Evolutionary conservation across 2,113 vertebrate genomes (phyloP).

Genomic region (Caranx melampygus): DNA sequence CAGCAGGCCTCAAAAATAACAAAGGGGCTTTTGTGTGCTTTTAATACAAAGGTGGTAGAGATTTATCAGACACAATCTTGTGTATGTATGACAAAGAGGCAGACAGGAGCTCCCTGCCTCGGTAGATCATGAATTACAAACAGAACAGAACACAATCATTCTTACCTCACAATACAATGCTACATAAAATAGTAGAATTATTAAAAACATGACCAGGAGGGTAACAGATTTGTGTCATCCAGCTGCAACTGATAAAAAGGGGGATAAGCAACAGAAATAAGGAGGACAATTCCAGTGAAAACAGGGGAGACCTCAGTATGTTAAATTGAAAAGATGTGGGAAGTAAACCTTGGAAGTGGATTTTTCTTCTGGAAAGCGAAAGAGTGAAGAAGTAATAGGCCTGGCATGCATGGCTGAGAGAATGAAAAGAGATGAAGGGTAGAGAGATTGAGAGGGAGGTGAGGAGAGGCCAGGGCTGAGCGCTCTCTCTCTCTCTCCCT

Average conservation of each 20-base stretch:
- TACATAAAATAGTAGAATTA: conserved; percentile 34
- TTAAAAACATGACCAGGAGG: conserved; percentile 17
- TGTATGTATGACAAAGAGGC: conserved; percentile 46
- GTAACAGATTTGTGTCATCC: not conserved
- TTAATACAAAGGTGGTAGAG: conserved; percentile 55
- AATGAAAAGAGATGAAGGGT: conserved; percentile 58
- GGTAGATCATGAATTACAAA: conserved; percentile 37
- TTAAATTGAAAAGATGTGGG: conserved; percentile 19
- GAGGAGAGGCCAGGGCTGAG: conserved; percentile 57
- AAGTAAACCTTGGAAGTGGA: not conserved
- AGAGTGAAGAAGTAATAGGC: conserved; percentile 23
- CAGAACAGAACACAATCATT: conserved; percentile 21
- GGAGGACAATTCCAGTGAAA: conserved; percentile 12
- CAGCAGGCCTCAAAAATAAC: conserved; percentile 57
- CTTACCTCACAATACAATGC: conserved; percentile 34
- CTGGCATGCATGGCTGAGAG: conserved; percentile 24
- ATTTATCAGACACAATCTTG: conserved; percentile 55
- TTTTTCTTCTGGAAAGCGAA: conserved; percentile 40
- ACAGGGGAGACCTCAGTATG: not conserved
- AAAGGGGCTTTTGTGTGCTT: conserved; percentile 56
- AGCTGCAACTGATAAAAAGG: conserved; percentile 25
- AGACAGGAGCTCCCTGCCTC: conserved; percentile 30
- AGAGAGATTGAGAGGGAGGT: conserved; percentile 55
- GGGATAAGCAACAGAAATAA: conserved; percentile 14
- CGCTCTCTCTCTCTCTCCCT: conserved; percentile 39